phyloP scores from a whole-genome alignment of 2,113 vertebrate species.

The Stigmatopora argus region DNA sequence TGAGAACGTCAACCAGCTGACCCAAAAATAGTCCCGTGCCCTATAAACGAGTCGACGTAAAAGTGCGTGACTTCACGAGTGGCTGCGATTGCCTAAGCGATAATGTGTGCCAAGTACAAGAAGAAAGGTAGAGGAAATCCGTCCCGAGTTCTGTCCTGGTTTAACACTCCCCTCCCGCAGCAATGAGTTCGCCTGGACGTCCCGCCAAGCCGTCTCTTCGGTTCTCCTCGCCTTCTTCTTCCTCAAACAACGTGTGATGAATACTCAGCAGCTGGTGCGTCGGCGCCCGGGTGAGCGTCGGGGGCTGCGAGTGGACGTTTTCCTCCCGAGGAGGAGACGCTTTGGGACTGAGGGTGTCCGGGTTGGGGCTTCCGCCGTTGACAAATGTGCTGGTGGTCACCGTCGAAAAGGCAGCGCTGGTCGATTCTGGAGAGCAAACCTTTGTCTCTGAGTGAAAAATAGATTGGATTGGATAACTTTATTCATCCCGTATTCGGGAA shows the following conservation, averaged over 20 bases:
- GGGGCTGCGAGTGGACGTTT: constrained; percentile 52
- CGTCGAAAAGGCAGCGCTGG: constrained; percentile 64
- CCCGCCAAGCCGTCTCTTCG: constrained; percentile 60
- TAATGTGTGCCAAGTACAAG: constrained; percentile 31
- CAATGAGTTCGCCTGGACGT: constrained; percentile 69
- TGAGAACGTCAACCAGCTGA: no score
- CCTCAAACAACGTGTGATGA: constrained; percentile 71
- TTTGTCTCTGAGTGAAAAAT: constrained; percentile 60
- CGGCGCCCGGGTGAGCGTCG: constrained; percentile 55
- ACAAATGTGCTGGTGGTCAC: constrained; percentile 62
- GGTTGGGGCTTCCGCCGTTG: constrained; percentile 66
- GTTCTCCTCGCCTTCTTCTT: constrained; percentile 63
- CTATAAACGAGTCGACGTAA: neutral
- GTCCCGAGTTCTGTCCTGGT: constrained; percentile 1
- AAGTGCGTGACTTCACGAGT: constrained; percentile 18
- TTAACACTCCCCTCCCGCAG: constrained; percentile 71
- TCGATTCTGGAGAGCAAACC: constrained; percentile 59
- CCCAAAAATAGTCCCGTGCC: no score
- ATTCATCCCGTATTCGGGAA: no score
- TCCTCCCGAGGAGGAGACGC: constrained; percentile 43
- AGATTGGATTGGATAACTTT: no score
- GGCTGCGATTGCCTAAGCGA: constrained; percentile 23
- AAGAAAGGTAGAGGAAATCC: constrained; percentile 8
- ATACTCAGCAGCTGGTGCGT: constrained; percentile 70
- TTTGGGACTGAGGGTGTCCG: constrained; percentile 62